Conservation (phyloP, 1,140 invertebrate species). For the Hyphantria cunea region DNA sequence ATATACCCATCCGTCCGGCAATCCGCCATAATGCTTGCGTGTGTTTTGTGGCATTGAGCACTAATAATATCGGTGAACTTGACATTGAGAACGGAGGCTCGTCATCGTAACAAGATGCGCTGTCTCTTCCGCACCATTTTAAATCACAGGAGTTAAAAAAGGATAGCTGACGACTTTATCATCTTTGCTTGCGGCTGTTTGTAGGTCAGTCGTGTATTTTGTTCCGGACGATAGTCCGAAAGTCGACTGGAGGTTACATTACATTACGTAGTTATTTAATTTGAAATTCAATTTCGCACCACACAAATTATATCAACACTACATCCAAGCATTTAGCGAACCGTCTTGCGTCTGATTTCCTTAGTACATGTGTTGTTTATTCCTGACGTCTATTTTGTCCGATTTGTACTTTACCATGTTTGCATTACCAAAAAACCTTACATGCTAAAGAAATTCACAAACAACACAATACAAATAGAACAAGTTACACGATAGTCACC, state of each 20-base stretch:
- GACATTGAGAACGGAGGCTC: conserved; percentile 79
- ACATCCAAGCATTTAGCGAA: conserved; percentile 30
- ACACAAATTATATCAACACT: conserved; percentile 2
- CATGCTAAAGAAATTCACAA: too few species aligned
- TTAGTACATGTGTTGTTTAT: conserved; percentile 19
- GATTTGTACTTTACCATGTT: conserved; percentile 15
- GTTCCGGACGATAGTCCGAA: conserved; percentile 79
- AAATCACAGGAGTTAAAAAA: conserved; percentile 48
- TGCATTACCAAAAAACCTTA: too few species aligned
- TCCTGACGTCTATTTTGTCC: conserved; percentile 20
- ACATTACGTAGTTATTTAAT: conserved; percentile 70
- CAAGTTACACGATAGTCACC: too few species aligned
- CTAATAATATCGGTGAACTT: conserved; percentile 82
- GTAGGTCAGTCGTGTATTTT: conserved; percentile 79
- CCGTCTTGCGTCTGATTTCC: conserved; percentile 23
- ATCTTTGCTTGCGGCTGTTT: conserved; percentile 70
- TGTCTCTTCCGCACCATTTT: conserved; percentile 57
- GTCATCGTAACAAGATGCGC: conserved; percentile 69
- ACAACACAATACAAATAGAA: too few species aligned
- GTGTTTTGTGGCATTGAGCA: conserved; percentile 78
- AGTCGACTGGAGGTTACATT: conserved; percentile 80
- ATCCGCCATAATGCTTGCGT: conserved; percentile 61
- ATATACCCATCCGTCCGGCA: conserved; percentile 48
- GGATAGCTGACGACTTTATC: conserved; percentile 59
- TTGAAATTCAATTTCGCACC: conserved; percentile 49